Evolutionary conservation across 2,888 invertebrate species (phyloP).

Genomic region (Pollenia griseotomentosa): DNA sequence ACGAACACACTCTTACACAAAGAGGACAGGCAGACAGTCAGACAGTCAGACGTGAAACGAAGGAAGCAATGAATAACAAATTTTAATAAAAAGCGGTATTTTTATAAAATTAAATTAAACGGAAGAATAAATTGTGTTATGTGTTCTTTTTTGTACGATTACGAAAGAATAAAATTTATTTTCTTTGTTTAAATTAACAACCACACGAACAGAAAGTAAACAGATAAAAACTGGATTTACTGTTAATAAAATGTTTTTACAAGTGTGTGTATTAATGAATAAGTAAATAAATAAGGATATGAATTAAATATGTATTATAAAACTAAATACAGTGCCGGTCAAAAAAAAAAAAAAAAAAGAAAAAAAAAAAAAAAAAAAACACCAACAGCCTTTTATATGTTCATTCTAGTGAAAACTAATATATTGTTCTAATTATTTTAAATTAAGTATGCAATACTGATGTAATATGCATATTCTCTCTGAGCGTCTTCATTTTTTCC

Average conservation of each 20-base stretch:
- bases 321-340: no score
- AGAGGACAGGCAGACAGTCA: constrained; percentile 9
- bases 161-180: constrained; percentile 1
- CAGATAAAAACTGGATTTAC: background rate
- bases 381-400: no score
- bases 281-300: constrained; percentile 1
- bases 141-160: background rate
- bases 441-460: no score
- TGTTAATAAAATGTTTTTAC: background rate
- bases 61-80: constrained; percentile 52
- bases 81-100: constrained; percentile 50
- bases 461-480: no score
- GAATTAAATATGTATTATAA: background rate
- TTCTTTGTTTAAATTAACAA: constrained; percentile 8
- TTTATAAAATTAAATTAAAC: constrained; percentile 57
- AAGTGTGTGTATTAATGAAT: background rate
- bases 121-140: constrained; percentile 40
- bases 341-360: no score
- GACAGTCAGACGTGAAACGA: constrained; percentile 1
- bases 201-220: background rate
- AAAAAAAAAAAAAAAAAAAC: no score
- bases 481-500: no score
- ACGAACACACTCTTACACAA: background rate
- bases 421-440: no score
- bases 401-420: no score